Evolutionary conservation across 2,888 invertebrate genomes (phyloP), one percentile per base, ranked within the genome.

Genomic region (Dynastes tityus): DNA sequence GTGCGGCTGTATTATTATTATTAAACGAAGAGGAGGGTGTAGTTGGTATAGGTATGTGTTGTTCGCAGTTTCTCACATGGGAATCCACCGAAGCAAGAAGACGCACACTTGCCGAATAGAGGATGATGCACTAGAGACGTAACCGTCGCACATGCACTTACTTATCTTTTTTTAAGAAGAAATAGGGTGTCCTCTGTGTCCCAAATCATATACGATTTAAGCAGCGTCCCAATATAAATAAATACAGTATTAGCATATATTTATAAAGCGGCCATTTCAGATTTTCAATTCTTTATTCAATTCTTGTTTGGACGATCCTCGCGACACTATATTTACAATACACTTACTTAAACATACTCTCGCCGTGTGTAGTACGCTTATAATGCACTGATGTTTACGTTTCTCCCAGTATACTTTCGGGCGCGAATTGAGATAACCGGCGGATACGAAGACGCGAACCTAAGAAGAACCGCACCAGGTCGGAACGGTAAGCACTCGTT

Each of bases 251-350:
- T 4, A 32, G 32, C 32, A 32, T 32, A 5, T 32, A 32, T 32
- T 37, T 37, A 32, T 40, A 9, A 6, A 16, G 32, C 65, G 65
- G 65, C 65, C 65, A 65, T 65, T 9, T 65, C 65, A 8, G 65
- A 16, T 37, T 65, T 80, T 80, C 80, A 79, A 78, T 77, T 32
- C 53, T 58, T 40, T 11, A 37, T 73, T 55, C 8, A 2, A 6
- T 55, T 55, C 13, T 55, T 55, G n/a, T n/a, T 55, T 3, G 32
- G 45, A 45, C 45, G 45, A 45, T 45, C 9, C 13, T 55, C 55
- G 55, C 55, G 55, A 55, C 55, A 55, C 55, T 55, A 55, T 22
- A 8, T 9, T 8, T 53, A 53, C 53, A 32, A 45, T 55, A 55
- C 55, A 55, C 55, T n/a, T 22, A 22, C 55, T 55, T n/a, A 11